Base-by-base conservation (phyloP, 2,113 vertebrate species). In the Natator depressus region DNA sequence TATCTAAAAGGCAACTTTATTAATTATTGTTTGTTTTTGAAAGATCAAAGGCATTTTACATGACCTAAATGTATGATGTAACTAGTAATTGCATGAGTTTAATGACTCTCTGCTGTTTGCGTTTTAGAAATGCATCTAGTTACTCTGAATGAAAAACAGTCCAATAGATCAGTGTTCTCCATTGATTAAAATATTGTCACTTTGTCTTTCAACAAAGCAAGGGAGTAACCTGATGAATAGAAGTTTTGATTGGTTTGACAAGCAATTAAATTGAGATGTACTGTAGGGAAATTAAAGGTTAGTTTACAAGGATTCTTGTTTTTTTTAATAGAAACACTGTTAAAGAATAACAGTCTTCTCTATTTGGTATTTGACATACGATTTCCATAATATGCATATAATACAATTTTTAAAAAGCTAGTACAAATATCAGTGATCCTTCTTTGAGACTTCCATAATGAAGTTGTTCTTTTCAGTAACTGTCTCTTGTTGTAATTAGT, bases 231-330 rank as follows among this genome's bases (percentile, higher is more conserved):
- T 94, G 53, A 91, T 80, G 55, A 80, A n/a, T 2, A 0, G 42
- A 38, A 92, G 80, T 97, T 62, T 50, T 90, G 92, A 10, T 79
- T 93, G 82, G 82, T 90, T 27, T 10, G 7, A 65, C 29, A 92
- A 54, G 84, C 22, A 76, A 76, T 75, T 75, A 75, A 24, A 25
- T 14, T 46, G 42, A 29, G 75, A 78, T 78, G 22, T 78, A 46
- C 75, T 47, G 24, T 62, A 88, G 89, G 65, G 29, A 91, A 92
- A 91, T 13, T 92, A 80, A 79, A 53, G 55, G 59, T 89, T 57
- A 79, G 92, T 91, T 95, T 94, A 72, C 42, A 91, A 85, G 62
- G 25, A 78, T 92, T 96, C 90, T 62, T 94, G 6, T 49, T 92
- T 95, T 35, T 86, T 25, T 22, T 82, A 69, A 62, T 86, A 92